These are phyloP conservation scores for Pelmatolapia mariae DNA, from an alignment of 2,113 vertebrate genomes.

Conservation along the genomic window DNA sequence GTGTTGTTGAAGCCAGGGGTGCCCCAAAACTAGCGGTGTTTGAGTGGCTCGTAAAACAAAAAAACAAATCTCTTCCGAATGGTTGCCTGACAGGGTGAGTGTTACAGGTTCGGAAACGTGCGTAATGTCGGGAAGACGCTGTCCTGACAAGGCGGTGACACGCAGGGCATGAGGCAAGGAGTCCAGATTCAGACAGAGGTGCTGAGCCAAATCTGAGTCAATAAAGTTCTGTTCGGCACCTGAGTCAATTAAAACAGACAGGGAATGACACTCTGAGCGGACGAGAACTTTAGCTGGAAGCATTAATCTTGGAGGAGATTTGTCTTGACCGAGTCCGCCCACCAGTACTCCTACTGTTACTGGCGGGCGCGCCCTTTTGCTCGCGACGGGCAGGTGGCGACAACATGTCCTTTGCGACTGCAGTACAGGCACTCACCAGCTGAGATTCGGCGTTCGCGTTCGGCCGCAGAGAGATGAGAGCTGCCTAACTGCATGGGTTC, in stretches of 20 bases:
- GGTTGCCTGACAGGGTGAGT: neutral
- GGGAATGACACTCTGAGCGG: rapidly evolving
- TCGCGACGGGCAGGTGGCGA: neutral
- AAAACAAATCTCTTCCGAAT: neutral
- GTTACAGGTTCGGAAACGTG: neutral
- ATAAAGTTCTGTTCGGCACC: neutral
- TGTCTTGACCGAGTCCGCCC: rapidly evolving
- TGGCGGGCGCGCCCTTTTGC: neutral
- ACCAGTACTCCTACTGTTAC: rapidly evolving
- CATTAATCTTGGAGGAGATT: too few relatives aligned
- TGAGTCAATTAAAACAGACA: neutral
- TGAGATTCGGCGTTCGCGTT: rapidly evolving
- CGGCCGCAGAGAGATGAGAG: neutral
- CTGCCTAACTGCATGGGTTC: neutral
- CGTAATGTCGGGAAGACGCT: rapidly evolving
- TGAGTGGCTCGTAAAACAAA: neutral
- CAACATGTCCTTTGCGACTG: neutral
- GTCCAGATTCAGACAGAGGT: neutral
- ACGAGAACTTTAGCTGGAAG: neutral
- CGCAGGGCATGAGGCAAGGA: neutral
- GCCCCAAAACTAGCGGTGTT: neutral
- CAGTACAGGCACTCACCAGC: neutral
- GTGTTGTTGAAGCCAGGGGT: neutral
- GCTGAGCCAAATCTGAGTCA: rapidly evolving
- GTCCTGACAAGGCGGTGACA: rapidly evolving